Conservation (phyloP, 2,113 vertebrate genomes). For the Paratilapia polleni region DNA sequence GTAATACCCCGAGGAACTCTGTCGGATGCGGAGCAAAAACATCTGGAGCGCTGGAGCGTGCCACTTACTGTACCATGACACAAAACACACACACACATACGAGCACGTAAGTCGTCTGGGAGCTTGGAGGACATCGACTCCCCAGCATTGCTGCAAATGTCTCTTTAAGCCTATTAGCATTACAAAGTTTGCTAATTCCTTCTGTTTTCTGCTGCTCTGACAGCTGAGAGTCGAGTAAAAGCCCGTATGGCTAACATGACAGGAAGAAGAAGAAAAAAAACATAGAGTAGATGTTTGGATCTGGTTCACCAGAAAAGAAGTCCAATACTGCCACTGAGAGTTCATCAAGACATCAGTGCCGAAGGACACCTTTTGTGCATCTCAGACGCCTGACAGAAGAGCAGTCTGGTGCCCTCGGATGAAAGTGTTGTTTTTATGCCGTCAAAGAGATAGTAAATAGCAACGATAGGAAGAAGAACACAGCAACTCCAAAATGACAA, state of each 20-base stretch:
- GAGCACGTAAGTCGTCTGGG: not conserved
- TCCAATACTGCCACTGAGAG: not conserved
- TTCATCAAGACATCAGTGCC: not conserved
- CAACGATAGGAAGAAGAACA: not conserved
- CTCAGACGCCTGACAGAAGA: not conserved
- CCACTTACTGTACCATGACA: constrained; percentile 34
- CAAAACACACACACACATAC: not conserved
- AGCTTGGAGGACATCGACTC: constrained; percentile 24
- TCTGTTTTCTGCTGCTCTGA: constrained; percentile 10
- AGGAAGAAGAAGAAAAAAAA: not conserved
- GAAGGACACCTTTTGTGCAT: not conserved
- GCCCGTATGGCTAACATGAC: not conserved
- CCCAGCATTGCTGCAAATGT: constrained; percentile 5
- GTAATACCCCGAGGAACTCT: constrained; percentile 34
- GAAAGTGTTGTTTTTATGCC: not conserved
- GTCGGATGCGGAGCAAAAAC: constrained; percentile 37
- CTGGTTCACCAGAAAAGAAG: not conserved
- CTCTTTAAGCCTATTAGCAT: constrained; percentile 43
- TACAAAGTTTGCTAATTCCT: constrained; percentile 43
- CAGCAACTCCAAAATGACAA: not conserved
- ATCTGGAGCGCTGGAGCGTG: constrained; percentile 47
- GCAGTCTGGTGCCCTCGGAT: not conserved
- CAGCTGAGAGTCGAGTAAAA: constrained; percentile 16
- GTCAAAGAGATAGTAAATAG: not conserved
- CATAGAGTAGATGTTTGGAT: not conserved